phyloP scores from a whole-genome alignment of 2,888 invertebrate genomes.

The Nycteola revayana region DNA sequence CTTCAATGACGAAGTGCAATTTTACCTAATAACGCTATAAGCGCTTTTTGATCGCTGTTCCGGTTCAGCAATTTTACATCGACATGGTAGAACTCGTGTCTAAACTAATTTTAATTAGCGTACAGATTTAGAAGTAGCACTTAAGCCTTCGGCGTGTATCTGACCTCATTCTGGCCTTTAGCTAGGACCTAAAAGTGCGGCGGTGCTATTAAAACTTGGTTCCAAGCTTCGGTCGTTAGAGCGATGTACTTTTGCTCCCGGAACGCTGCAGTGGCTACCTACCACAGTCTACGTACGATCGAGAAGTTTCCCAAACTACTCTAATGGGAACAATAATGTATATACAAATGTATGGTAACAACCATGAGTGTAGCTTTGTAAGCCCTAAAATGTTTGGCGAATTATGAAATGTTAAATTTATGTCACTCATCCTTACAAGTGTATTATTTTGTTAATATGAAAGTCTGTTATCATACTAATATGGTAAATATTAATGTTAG shows the following conservation, averaged over 20 bases:
- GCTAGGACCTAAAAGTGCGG: constrained; percentile 61
- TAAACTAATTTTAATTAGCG: neutral
- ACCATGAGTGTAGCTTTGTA: constrained; percentile 21
- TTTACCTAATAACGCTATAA: too few species aligned
- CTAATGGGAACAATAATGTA: constrained; percentile 31
- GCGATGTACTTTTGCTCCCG: constrained; percentile 48
- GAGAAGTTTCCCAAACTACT: constrained; percentile 23
- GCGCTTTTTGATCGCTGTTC: too few species aligned
- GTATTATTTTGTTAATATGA: too few species aligned
- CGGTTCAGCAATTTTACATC: too few species aligned
- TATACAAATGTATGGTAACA: constrained; percentile 22
- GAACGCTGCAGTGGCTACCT: constrained; percentile 6
- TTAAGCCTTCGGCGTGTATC: constrained; percentile 28
- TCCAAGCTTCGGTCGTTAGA: constrained; percentile 60
- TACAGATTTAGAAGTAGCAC: constrained; percentile 5
- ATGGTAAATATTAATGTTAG: too few species aligned
- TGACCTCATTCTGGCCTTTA: constrained; percentile 54
- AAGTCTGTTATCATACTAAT: too few species aligned
- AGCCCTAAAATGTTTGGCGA: constrained; percentile 9
- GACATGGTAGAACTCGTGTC: too few species aligned
- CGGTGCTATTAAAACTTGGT: constrained; percentile 65
- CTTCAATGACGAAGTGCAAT: too few species aligned
- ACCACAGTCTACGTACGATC: constrained; percentile 19
- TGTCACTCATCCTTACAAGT: neutral
- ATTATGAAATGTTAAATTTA: constrained; percentile 15